Conservation (phyloP, 2,797 vertebrate species). For the Pantherophis alleghaniensis region DNA sequence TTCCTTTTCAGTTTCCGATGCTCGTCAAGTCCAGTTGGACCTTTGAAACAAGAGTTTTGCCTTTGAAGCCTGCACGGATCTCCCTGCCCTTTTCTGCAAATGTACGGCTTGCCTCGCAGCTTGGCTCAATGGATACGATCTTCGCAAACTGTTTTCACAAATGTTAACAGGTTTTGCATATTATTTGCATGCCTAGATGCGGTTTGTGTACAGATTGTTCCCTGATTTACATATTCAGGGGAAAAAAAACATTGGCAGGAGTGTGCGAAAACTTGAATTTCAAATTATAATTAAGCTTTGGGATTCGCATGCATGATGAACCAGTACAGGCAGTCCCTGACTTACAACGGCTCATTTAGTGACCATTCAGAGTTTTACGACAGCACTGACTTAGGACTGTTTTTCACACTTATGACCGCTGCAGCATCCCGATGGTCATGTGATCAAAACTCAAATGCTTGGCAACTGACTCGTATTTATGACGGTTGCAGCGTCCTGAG, state of each 20-base stretch:
- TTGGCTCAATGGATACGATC: neutral
- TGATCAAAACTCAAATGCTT: too few relatives aligned
- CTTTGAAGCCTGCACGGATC: too few relatives aligned
- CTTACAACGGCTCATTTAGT: too few relatives aligned
- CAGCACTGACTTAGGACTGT: too few relatives aligned
- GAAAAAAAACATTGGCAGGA: neutral
- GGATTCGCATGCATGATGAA: neutral
- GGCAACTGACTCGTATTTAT: too few relatives aligned
- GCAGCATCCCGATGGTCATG: too few relatives aligned
- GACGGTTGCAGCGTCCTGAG: too few relatives aligned
- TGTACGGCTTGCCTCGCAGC: neutral
- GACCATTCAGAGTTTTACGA: too few relatives aligned
- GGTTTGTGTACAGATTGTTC: neutral
- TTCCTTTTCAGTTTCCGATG: neutral
- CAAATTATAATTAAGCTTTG: neutral
- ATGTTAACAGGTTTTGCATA: neutral
- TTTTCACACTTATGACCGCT: too few relatives aligned
- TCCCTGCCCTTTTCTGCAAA: neutral
- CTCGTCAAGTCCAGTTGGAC: neutral
- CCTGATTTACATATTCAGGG: neutral
- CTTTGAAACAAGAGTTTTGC: too few relatives aligned
- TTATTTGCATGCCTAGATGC: neutral
- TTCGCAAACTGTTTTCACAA: neutral
- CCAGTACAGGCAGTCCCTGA: too few relatives aligned
- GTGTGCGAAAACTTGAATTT: neutral